A percentile compares a stretch with the other conserved stretches of the same genome.
These are phyloP conservation scores for Zosterops borbonicus DNA, from an alignment of 2,113 vertebrate genomes.

Conservation along the genomic window DNA sequence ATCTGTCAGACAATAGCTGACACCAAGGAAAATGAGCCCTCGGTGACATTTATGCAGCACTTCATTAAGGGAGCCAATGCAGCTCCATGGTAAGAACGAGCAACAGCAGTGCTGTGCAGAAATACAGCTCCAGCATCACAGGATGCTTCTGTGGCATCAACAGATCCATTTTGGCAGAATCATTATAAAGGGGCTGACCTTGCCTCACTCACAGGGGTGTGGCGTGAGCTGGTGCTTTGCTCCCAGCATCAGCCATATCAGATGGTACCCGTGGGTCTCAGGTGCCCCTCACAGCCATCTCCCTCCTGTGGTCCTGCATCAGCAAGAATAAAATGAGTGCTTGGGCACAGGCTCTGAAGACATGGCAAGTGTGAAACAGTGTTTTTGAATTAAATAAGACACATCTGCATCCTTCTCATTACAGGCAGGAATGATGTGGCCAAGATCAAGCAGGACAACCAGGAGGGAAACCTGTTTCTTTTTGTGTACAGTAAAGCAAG, in stretches of 20 bases:
- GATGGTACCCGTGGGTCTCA: rapidly evolving
- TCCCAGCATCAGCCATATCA: rapidly evolving
- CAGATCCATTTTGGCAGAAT: neutral
- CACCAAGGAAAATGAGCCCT: neutral
- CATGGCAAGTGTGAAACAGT: neutral
- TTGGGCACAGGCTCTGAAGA: neutral
- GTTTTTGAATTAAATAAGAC: neutral
- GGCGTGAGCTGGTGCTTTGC: neutral
- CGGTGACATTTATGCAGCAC: neutral
- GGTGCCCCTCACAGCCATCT: neutral
- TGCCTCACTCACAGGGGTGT: rapidly evolving
- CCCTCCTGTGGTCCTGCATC: neutral
- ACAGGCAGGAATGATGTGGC: neutral
- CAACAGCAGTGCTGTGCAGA: neutral
- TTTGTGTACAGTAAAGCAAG: neutral
- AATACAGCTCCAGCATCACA: neutral
- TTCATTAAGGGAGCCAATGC: neutral
- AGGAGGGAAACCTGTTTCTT: neutral
- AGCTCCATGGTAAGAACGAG: rapidly evolving
- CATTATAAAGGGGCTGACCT: neutral
- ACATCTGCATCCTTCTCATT: neutral
- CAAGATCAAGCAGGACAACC: neutral
- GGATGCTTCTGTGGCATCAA: neutral
- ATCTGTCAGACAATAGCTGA: constrained; percentile 35
- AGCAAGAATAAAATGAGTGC: rapidly evolving